A percentile compares a stretch with the other conserved stretches of the same genome.
Evolutionary conservation across 1,140 invertebrate species (phyloP).

Genomic region (Phortica variegata): DNA sequence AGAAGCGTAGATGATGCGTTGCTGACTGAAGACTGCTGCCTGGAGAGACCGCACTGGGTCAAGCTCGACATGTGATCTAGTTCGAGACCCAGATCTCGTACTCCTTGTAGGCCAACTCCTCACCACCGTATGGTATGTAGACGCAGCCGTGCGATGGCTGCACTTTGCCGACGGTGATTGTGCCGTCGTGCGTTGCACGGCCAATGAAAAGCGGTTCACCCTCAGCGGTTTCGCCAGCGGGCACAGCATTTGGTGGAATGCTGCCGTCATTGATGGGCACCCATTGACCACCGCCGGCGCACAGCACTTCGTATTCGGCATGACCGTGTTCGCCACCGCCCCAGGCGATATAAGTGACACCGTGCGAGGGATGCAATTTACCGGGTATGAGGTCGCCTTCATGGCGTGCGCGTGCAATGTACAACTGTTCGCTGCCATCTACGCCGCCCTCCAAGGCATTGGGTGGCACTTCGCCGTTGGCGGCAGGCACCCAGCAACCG

Average conservation of each 20-base stretch:
- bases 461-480: conserved; percentile 68
- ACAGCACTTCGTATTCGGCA: conserved; percentile 72
- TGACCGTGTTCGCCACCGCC: conserved; percentile 76
- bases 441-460: conserved; percentile 72
- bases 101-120: conserved; percentile 70
- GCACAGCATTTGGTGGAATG: conserved; percentile 71
- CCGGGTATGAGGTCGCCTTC: conserved; percentile 78
- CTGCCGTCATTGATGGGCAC: conserved; percentile 63
- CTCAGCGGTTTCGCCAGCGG: conserved; percentile 71
- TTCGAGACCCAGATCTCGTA: conserved; percentile 70
- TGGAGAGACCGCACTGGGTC: no score
- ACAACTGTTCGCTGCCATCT: conserved; percentile 70
- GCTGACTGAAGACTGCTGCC: no score
- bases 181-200: conserved; percentile 67
- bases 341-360: conserved; percentile 75
- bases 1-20: no score
- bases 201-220: conserved; percentile 74
- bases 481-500: conserved; percentile 67
- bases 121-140: conserved; percentile 73
- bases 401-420: conserved; percentile 70
- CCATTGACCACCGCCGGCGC: conserved; percentile 64
- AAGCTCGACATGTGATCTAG: no score
- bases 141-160: conserved; percentile 68
- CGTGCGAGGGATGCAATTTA: conserved; percentile 70
- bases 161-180: conserved; percentile 71